Percentiles rank a stretch among this genome's conserved stretches.
phyloP scores from a whole-genome alignment of 2,888 invertebrate genomes.

The Agonopterix subpropinquella region DNA sequence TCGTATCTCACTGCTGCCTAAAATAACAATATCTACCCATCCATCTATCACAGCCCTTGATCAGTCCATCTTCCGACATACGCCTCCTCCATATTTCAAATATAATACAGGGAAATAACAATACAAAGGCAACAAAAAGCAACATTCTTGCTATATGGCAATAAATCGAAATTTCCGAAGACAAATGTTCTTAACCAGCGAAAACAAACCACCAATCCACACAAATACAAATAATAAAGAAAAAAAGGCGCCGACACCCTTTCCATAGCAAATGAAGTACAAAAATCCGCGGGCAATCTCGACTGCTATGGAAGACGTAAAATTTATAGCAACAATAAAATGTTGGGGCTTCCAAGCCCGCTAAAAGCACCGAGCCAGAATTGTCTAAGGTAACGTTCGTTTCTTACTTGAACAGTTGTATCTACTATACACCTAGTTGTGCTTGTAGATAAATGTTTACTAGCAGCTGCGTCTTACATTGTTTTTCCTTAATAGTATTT shows the following conservation, averaged over 20 bases:
- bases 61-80: no score
- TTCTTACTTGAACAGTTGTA: background rate
- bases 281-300: conserved; percentile 69
- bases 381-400: conserved; percentile 22
- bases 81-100: no score
- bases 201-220: background rate
- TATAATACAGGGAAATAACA: no score
- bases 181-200: no score
- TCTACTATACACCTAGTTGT: background rate
- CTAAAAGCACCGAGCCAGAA: conserved; percentile 36
- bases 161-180: no score
- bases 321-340: conserved; percentile 73
- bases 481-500: background rate
- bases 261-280: conserved; percentile 37
- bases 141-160: no score
- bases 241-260: conserved; percentile 26
- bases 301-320: conserved; percentile 49
- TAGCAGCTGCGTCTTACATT: background rate
- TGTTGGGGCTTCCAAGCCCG: conserved; percentile 52
- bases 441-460: background rate
- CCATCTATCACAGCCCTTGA: no score
- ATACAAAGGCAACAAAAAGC: no score
- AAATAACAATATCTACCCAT: no score
- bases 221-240: conserved; percentile 4
- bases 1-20: no score